phyloP scores from a whole-genome alignment of 2,113 vertebrate genomes.

The Jaculus jaculus region DNA sequence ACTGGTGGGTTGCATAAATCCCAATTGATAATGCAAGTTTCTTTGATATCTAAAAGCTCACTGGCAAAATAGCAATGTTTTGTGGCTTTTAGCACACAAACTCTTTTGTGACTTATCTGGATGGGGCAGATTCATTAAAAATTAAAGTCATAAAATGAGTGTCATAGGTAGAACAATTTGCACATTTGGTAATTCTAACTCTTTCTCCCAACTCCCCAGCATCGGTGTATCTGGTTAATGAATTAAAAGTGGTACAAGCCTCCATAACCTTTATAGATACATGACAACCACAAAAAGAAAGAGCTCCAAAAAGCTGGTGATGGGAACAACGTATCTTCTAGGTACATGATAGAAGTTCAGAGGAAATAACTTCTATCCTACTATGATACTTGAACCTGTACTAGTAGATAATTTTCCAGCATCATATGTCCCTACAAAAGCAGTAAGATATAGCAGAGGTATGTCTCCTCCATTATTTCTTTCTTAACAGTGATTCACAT shows the following conservation, averaged over 20 bases:
- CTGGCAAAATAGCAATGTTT: neutral
- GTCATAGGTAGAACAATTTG: neutral
- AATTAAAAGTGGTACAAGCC: neutral
- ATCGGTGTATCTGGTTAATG: neutral
- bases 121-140: neutral
- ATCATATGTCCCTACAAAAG: neutral
- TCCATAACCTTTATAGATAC: neutral
- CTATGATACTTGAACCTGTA: neutral
- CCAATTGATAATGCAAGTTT: neutral
- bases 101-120: neutral
- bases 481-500: conserved; percentile 1
- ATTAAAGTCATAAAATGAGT: conserved; percentile 29
- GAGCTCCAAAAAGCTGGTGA: neutral
- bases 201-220: neutral
- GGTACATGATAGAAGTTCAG: neutral
- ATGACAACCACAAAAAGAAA: neutral
- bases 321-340: neutral
- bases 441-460: neutral
- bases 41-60: conserved; percentile 7
- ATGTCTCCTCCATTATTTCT: conserved; percentile 26
- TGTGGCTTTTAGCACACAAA: neutral
- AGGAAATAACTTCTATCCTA: neutral
- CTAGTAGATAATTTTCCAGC: neutral
- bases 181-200: neutral
- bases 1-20: conserved; percentile 38